Percentiles rank a stretch among this genome's conserved stretches.
Evolutionary conservation across 35 echinoderm and acorn worm species (phyloP).

Genomic region (Eucidaris tribuloides): DNA sequence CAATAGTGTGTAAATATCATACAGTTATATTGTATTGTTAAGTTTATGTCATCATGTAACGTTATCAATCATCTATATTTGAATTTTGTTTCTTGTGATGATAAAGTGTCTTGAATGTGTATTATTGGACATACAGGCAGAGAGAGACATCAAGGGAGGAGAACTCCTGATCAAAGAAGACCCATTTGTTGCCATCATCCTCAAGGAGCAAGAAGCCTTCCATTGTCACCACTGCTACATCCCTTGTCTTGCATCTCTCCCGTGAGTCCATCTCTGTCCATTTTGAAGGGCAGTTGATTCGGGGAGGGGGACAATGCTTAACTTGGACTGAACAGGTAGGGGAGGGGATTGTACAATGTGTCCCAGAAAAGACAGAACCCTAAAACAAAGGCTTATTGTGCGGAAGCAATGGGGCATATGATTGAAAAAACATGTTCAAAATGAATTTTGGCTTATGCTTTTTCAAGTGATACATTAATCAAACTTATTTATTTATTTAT

Average conservation of each 20-base stretch:
- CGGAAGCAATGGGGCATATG: no score
- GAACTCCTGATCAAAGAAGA: slow-evolving; percentile 61
- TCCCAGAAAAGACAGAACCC: no score
- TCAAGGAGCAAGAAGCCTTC: slow-evolving; percentile 8
- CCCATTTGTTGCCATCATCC: slow-evolving; percentile 35
- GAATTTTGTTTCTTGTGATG: background rate
- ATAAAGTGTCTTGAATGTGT: background rate
- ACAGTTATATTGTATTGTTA: background rate
- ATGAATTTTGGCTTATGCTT: no score
- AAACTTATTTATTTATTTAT: no score
- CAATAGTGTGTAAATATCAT: no score
- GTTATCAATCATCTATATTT: background rate
- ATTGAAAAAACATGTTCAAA: no score
- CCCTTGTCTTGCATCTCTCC: slow-evolving; percentile 6
- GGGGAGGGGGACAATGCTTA: no score
- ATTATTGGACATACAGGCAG: slow-evolving; percentile 23
- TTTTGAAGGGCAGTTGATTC: background rate
- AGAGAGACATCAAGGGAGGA: slow-evolving; percentile 30
- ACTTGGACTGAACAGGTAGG: no score
- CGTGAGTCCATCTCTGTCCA: background rate
- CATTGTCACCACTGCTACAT: slow-evolving; percentile 64
- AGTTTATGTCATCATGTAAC: background rate
- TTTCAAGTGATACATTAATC: no score
- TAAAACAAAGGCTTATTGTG: no score
- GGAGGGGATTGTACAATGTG: no score